phyloP scores from a whole-genome alignment of 2,888 invertebrate genomes.

The Nymphalis c-album region DNA sequence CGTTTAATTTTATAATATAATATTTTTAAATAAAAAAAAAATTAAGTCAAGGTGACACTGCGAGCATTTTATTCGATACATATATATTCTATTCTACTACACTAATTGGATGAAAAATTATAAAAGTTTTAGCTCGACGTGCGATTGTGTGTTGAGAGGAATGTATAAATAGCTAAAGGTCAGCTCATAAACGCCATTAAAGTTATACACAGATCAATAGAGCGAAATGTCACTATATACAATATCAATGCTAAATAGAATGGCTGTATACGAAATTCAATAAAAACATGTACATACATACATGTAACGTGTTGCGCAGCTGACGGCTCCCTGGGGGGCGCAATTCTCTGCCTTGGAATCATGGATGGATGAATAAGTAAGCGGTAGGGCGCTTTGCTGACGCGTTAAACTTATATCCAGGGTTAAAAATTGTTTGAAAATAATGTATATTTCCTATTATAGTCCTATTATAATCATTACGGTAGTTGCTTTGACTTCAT shows the following conservation, averaged over 20 bases:
- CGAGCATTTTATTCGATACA: neutral
- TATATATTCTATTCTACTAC: neutral
- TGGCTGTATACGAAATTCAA: neutral
- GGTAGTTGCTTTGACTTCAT: too few species aligned
- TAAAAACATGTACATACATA: constrained; percentile 7
- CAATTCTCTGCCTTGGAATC: constrained; percentile 27
- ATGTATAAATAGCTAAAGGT: constrained; percentile 31
- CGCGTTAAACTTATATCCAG: constrained; percentile 15
- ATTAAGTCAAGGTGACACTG: too few species aligned
- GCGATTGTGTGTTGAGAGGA: constrained; percentile 19
- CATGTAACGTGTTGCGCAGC: constrained; percentile 16
- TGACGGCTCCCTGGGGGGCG: constrained; percentile 25
- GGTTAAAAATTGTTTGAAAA: constrained; percentile 1
- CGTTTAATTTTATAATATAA: too few species aligned
- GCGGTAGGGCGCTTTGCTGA: constrained; percentile 18
- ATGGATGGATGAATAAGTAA: constrained; percentile 31
- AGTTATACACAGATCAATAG: constrained; percentile 21
- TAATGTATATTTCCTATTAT: neutral
- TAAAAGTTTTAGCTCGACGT: constrained; percentile 13
- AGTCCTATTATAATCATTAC: too few species aligned
- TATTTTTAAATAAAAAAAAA: too few species aligned
- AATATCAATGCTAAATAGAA: constrained; percentile 1
- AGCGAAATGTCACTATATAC: constrained; percentile 21
- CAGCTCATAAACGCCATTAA: constrained; percentile 19
- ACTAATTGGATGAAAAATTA: neutral